phyloP scores from a whole-genome alignment of 1,140 invertebrate species.

The Caenorhabditis brenneri region DNA sequence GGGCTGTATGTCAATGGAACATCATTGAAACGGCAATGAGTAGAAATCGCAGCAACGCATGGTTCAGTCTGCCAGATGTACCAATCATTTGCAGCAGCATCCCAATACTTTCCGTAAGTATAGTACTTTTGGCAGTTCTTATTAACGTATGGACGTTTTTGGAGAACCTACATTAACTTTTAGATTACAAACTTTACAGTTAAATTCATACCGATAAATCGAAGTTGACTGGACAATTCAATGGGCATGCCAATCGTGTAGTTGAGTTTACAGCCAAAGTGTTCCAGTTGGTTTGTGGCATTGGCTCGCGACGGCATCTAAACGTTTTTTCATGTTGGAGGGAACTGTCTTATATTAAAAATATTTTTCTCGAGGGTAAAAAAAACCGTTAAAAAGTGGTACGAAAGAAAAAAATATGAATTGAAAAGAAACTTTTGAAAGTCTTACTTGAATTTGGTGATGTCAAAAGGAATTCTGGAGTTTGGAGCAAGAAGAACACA shows the following conservation, averaged over 20 bases:
- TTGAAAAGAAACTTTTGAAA: too few species aligned
- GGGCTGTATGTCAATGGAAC: constrained; percentile 53
- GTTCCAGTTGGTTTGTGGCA: constrained; percentile 66
- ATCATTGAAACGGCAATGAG: constrained; percentile 68
- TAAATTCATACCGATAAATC: constrained; percentile 59
- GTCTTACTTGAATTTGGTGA: constrained; percentile 36
- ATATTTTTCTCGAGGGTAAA: too few species aligned
- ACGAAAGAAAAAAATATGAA: too few species aligned
- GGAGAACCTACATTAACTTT: constrained; percentile 56
- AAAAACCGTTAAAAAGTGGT: too few species aligned
- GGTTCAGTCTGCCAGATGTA: constrained; percentile 68
- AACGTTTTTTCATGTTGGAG: not conserved
- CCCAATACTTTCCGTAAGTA: constrained; percentile 67
- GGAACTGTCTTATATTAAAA: too few species aligned
- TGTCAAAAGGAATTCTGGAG: constrained; percentile 25
- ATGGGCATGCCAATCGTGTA: constrained; percentile 62
- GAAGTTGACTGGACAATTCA: constrained; percentile 63
- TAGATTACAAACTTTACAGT: not conserved
- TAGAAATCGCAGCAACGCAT: constrained; percentile 62
- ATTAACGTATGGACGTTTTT: constrained; percentile 64
- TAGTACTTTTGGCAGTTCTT: constrained; percentile 66
- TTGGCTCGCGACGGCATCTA: constrained; percentile 56
- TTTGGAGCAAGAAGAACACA: constrained; percentile 39
- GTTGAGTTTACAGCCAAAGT: constrained; percentile 59
- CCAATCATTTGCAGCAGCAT: constrained; percentile 62